Evolutionary conservation across 2,888 invertebrate genomes (phyloP).

Genomic region (Ptychoptera contaminata): DNA sequence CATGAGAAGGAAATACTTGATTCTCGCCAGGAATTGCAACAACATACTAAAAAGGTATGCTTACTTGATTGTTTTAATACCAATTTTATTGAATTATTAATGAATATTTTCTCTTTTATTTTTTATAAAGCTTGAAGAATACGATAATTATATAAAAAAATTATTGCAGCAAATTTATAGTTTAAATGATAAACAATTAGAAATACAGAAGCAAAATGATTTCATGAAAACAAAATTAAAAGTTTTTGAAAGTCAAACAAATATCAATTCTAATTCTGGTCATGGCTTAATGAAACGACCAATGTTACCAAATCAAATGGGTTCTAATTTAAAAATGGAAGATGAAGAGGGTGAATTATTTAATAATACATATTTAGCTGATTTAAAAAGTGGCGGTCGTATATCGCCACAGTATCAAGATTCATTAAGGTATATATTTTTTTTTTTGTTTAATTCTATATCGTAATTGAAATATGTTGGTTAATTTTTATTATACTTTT

Average conservation of each 20-base stretch:
- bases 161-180: constrained; percentile 24
- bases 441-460: background rate
- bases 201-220: constrained; percentile 25
- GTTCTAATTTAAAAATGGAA: constrained; percentile 48
- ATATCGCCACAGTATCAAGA: constrained; percentile 22
- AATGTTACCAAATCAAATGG: constrained; percentile 12
- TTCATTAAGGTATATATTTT: constrained; percentile 15
- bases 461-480: background rate
- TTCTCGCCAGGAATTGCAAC: constrained; percentile 17
- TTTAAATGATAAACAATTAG: constrained; percentile 25
- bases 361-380: constrained; percentile 60
- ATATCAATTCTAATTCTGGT: background rate
- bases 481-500: constrained; percentile 17
- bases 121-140: constrained; percentile 24
- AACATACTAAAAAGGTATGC: constrained; percentile 10
- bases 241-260: constrained; percentile 15
- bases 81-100: background rate
- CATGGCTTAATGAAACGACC: background rate
- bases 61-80: constrained; percentile 17
- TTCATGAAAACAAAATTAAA: constrained; percentile 23
- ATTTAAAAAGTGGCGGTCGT: constrained; percentile 44
- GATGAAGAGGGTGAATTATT: constrained; percentile 78
- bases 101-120: constrained; percentile 3
- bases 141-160: constrained; percentile 23
- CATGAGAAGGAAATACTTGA: constrained; percentile 22